Conservation (phyloP, 2,113 vertebrate genomes). For the Ochotona curzoniae region DNA sequence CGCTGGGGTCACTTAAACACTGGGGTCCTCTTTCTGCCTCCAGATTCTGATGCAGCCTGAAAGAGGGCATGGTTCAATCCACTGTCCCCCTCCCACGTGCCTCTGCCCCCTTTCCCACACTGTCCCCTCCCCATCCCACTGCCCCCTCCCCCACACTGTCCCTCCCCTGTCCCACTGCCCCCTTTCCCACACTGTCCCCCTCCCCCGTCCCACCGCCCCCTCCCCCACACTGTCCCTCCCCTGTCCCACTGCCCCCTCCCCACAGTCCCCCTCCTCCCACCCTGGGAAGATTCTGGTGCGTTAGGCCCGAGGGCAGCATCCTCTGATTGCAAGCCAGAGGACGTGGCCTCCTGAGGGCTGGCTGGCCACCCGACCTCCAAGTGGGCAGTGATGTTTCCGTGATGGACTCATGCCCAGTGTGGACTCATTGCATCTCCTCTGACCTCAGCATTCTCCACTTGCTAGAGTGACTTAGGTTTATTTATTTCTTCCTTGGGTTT, state of each 20-base stretch:
- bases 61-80: not conserved
- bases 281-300: not conserved
- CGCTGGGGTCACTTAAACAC: not conserved
- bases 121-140: too few relatives aligned
- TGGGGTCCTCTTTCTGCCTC: not conserved
- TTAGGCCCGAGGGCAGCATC: not conserved
- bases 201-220: too few relatives aligned
- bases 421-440: not conserved
- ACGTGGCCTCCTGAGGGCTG: not conserved
- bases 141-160: too few relatives aligned
- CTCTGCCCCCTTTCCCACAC: too few relatives aligned
- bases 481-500: slow-evolving; percentile 25
- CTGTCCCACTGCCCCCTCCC: too few relatives aligned
- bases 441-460: not conserved
- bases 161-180: too few relatives aligned
- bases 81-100: too few relatives aligned
- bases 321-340: not conserved
- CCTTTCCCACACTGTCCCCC: not conserved
- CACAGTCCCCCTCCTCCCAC: not conserved
- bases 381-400: not conserved
- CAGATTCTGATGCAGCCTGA: not conserved
- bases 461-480: slow-evolving; percentile 18
- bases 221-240: too few relatives aligned
- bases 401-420: not conserved
- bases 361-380: not conserved